Base-by-base conservation (phyloP, 2,113 vertebrate genomes). In the Corythaeola cristata region DNA sequence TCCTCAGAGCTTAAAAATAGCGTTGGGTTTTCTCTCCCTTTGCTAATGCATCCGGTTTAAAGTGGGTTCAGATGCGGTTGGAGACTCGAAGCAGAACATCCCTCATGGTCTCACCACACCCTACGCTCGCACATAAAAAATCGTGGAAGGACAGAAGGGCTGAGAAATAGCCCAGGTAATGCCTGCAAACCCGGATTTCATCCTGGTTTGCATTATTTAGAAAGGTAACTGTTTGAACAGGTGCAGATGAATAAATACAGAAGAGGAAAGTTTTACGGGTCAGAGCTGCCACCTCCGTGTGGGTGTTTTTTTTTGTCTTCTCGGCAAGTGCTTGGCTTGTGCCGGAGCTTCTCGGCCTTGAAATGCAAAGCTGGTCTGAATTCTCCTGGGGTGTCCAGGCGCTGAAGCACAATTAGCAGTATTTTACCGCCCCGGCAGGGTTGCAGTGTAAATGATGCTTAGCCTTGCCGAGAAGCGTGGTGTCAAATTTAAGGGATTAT, bases 331-430 rank as follows among this genome's bases (percentile, higher is more conserved):
- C 56, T 69, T 64, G 88, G 84, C 89, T 96, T 0, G 0, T 85
- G 81, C 77, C 92, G 88, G 55, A 86, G 87, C 77, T 66, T 89
- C 69, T 93, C 69, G 73, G 88, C 69, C 84, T 92, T 88, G 84
- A 92, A 97, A 92, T 80, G 68, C 94, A 89, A 86, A 92, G 73
- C 83, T 74, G 76, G 12, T 77, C 85, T 84, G 88, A 90, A 78
- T 80, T 88, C 83, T 91, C 64, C 50, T 56, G 88, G 80, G 72
- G 35, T 94, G 71, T 32, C 94, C 67, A 76, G 91, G 88, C 89
- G n/a, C 90, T 95, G 93, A 90, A 88, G 81, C 79, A 67, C 88
- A 93, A 87, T 88, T 95, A 95, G 90, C 83, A 33, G 88, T 80
- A 56, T 91, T 91, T 84, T 92, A 86, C 90, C 2, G 3, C 68